Conservation (phyloP, 1,140 invertebrate genomes). For the Charaxes varanes region DNA sequence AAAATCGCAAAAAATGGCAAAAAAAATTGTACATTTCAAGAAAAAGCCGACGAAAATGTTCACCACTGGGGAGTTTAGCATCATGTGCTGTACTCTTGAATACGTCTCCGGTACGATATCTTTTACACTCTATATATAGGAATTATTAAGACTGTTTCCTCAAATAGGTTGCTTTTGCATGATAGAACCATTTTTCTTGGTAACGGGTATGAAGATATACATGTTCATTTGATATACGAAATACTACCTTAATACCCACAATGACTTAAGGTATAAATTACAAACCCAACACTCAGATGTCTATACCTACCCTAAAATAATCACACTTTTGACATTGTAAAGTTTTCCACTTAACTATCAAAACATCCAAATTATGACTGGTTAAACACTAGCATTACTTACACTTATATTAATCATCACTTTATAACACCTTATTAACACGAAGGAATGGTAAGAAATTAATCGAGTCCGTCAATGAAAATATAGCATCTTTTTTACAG, state of each 20-base stretch:
- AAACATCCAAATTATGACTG: conserved; percentile 65
- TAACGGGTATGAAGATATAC: neutral
- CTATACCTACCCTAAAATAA: conserved; percentile 65
- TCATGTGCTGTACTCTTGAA: too few relatives aligned
- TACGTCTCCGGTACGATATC: too few relatives aligned
- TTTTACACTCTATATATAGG: too few relatives aligned
- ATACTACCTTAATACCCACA: conserved; percentile 26
- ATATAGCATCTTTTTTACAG: conserved; percentile 63
- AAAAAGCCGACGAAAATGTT: too few relatives aligned
- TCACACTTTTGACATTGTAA: conserved; percentile 73
- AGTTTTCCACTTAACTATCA: conserved; percentile 63
- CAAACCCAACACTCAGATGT: conserved; percentile 53
- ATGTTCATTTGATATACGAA: neutral
- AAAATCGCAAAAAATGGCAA: too few relatives aligned
- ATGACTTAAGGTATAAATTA: conserved; percentile 61
- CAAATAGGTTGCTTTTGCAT: too few relatives aligned
- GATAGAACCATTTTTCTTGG: too few relatives aligned
- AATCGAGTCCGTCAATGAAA: conserved; percentile 57
- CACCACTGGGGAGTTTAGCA: too few relatives aligned
- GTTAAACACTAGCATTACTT: conserved; percentile 49
- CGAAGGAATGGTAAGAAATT: conserved; percentile 67
- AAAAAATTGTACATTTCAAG: too few relatives aligned
- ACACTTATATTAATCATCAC: conserved; percentile 58
- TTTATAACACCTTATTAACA: conserved; percentile 64
- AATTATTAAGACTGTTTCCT: too few relatives aligned